Evolutionary conservation across 1,140 invertebrate genomes (phyloP).

Genomic region (Octopus sinensis): DNA sequence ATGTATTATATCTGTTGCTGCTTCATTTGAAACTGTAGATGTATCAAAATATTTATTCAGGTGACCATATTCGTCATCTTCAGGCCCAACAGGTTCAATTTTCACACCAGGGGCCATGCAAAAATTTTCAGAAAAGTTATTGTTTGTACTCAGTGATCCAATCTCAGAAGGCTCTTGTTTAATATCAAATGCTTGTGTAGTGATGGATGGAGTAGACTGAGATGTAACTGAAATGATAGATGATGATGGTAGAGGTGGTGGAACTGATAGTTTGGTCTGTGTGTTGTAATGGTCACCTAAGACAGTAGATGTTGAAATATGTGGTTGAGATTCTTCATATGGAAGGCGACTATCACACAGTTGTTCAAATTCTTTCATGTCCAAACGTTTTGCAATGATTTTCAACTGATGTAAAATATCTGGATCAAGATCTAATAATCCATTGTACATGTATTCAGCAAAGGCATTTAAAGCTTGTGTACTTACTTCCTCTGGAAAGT

Average conservation of each 20-base stretch:
- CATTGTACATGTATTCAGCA: conserved; percentile 12
- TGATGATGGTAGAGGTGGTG: background rate
- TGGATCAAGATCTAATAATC: background rate
- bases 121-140: background rate
- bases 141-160: background rate
- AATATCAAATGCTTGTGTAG: background rate
- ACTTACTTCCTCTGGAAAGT: conserved; percentile 4
- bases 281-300: background rate
- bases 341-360: background rate
- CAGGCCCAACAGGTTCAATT: background rate
- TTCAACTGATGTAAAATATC: background rate
- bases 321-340: background rate
- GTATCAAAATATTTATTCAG: background rate
- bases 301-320: too few species aligned
- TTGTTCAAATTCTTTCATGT: background rate
- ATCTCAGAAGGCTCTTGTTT: background rate
- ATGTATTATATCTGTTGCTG: background rate
- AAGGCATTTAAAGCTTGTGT: background rate
- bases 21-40: background rate
- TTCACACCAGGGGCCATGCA: background rate
- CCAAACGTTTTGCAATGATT: background rate
- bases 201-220: background rate
- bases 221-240: background rate
- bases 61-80: background rate
- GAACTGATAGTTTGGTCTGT: background rate